Evolutionary conservation across 2,113 vertebrate genomes (phyloP), one percentile per base, ranked within the genome.

Genomic region (Phylloscopus trochilus): DNA sequence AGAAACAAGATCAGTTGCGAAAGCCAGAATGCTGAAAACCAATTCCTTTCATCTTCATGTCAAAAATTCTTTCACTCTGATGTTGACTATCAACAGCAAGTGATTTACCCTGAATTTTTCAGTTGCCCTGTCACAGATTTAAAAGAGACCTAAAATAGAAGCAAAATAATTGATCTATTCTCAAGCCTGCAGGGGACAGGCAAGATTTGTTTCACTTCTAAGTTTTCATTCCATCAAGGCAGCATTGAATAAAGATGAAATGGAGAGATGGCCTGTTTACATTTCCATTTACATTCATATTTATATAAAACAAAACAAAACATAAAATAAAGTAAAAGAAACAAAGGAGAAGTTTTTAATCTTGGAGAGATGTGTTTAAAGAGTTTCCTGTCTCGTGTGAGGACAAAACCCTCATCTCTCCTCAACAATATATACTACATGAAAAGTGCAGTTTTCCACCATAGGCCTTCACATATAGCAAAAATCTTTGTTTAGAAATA

Each of bases 381-480:
- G 37, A 13, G 2, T 3, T 66, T 39, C 23, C 4, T 12, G n/a
- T 52, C 13, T 60, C 28, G 33, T 1, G 5, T 47, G 14, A 77
- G 18, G 5, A 49, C 24, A 46, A 83, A 28, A 15, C 0, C 7
- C 7, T 58, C 20, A 18, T 55, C 15, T 53, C 22, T 67, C 22
- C 7, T 64, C 26, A 63, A 27, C 35, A 68, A 44, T 7, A 49
- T 10, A 35, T 31, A 46, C 15, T 63, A 30, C 39, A 35, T 21
- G 35, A 56, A 55, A 85, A 56, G 21, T 41, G n/a, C 58, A 44
- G 9, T 37, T 73, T 82, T 75, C 26, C 26, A 27, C 28, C 2
- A 1, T 0, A 49, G 6, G 3, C 9, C 24, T 58, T 89, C 31
- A 7, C 4, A 47, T 6, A 39, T 1, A 66, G n/a, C 7, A 75